phyloP scores from a whole-genome alignment of 2,113 vertebrate genomes.

The Martes martes region DNA sequence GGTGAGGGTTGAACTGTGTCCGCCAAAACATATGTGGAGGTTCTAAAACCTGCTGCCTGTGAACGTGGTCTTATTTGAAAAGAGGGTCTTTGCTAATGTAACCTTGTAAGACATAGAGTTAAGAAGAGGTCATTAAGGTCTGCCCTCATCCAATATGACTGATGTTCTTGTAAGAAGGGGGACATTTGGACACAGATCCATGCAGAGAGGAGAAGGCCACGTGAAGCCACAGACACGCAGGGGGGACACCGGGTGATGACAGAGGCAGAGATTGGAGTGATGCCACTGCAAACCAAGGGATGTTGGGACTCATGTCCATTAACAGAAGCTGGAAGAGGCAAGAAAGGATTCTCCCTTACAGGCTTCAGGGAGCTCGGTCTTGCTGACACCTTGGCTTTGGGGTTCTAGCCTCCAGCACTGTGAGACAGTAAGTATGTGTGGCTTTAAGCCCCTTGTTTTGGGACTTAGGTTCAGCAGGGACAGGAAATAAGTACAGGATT shows the following conservation, averaged over 20 bases:
- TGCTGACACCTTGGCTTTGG: neutral
- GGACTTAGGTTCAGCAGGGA: neutral
- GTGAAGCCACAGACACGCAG: neutral
- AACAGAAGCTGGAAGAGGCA: neutral
- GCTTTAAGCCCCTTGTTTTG: neutral
- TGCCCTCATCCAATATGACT: neutral
- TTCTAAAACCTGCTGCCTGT: neutral
- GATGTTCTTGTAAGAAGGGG: neutral
- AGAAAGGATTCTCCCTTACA: neutral
- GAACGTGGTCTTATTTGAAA: neutral
- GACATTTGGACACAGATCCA: neutral
- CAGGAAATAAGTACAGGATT: neutral
- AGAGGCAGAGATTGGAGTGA: neutral
- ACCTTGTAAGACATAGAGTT: neutral
- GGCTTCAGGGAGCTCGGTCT: neutral
- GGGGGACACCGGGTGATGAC: neutral
- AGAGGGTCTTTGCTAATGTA: neutral
- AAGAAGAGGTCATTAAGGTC: neutral
- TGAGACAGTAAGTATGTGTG: neutral
- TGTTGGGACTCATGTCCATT: rapidly evolving
- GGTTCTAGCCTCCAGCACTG: neutral
- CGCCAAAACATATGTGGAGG: neutral
- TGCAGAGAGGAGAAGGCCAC: neutral
- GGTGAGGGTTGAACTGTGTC: neutral
- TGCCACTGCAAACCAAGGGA: neutral